These are phyloP conservation scores for Protonibea diacanthus DNA, from an alignment of 2,797 vertebrate species.

Conservation along the genomic window DNA sequence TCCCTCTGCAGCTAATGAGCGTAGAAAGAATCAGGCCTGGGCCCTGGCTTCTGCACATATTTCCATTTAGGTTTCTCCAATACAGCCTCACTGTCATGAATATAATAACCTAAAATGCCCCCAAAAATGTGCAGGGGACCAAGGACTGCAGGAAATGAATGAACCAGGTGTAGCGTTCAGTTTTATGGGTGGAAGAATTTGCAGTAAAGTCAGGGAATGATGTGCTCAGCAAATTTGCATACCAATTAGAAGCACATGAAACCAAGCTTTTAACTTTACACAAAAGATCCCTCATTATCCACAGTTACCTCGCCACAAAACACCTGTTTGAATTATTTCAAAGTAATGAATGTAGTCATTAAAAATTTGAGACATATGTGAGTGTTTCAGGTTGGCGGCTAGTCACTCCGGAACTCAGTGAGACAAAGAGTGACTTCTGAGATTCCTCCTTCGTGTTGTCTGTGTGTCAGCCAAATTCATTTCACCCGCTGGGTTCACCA, in stretches of 20 bases:
- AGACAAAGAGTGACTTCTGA: conserved; percentile 16
- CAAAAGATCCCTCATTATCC: conserved; percentile 12
- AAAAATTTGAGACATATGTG: background rate
- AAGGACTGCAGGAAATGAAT: background rate
- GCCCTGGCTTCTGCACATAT: conserved; percentile 47
- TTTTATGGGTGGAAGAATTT: conserved; percentile 19
- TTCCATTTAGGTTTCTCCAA: conserved; percentile 43
- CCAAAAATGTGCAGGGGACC: conserved; percentile 5
- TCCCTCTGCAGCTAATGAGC: conserved; percentile 61
- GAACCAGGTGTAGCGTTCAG: conserved; percentile 20
- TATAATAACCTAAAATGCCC: conserved; percentile 40
- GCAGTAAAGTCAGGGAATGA: conserved; percentile 23
- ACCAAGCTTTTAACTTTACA: conserved; percentile 22
- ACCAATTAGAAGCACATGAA: conserved; percentile 38
- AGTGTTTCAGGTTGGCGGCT: background rate
- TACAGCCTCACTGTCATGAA: conserved; percentile 26
- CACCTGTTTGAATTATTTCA: background rate
- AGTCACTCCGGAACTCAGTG: conserved; percentile 1
- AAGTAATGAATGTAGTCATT: background rate
- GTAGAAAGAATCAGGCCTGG: conserved; percentile 42
- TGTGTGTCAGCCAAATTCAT: conserved; percentile 22
- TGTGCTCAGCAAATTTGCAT: conserved; percentile 22
- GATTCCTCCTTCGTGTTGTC: conserved; percentile 6
- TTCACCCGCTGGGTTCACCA: conserved; percentile 12
- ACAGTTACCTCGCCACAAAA: conserved; percentile 7